Conservation (phyloP, 2,888 invertebrate genomes). For the Mylabris sibirica region DNA sequence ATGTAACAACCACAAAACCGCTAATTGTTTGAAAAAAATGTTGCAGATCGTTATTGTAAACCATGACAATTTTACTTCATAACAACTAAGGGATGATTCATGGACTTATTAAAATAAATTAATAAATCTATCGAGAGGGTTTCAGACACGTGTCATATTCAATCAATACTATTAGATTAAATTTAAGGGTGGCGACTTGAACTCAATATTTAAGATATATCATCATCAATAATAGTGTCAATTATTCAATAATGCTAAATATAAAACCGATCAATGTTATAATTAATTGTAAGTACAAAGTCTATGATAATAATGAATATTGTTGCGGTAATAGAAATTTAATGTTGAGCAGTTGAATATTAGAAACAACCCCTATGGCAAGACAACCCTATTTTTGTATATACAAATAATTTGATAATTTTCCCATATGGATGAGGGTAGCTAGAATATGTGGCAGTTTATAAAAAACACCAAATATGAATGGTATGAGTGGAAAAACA, state of each 20-base stretch:
- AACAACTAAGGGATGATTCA: constrained; percentile 3
- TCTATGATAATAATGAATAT: background rate
- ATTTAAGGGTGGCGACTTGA: background rate
- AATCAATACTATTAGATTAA: background rate
- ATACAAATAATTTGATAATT: background rate
- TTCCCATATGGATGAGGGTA: constrained; percentile 1
- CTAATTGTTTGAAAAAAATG: background rate
- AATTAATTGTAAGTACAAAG: constrained; percentile 2
- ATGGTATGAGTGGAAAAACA: background rate
- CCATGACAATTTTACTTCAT: too few species aligned
- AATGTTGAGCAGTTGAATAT: too few species aligned
- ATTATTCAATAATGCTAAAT: constrained; percentile 6
- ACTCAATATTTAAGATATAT: background rate
- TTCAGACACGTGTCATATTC: background rate
- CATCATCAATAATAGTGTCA: background rate
- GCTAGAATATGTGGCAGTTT: background rate
- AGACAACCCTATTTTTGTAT: background rate
- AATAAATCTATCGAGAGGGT: background rate
- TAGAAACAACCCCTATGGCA: background rate
- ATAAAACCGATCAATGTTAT: background rate
- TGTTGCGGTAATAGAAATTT: background rate
- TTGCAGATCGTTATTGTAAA: too few species aligned
- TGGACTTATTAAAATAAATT: background rate
- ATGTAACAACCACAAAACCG: background rate
- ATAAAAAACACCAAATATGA: background rate